Evolutionary conservation across 2,888 invertebrate species (phyloP).

Genomic region (Biston stratarius): DNA sequence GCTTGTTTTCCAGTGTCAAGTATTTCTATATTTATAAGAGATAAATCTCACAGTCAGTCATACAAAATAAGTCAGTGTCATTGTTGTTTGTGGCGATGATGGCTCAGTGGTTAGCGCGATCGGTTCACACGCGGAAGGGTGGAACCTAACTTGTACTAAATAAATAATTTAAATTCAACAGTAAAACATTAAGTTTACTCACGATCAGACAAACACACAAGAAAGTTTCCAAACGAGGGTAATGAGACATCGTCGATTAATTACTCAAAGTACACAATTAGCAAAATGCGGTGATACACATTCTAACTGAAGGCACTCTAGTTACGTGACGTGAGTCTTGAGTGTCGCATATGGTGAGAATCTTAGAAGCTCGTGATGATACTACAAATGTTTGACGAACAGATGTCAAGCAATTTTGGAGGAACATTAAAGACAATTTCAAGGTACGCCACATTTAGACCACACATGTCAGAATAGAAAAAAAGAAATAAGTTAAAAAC

Average conservation of each 20-base stretch:
- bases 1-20: no score
- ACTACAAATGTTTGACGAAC: slow-evolving; percentile 45
- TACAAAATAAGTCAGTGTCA: no score
- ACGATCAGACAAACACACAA: slow-evolving; percentile 35
- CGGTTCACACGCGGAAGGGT: no score
- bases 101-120: no score
- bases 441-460: no score
- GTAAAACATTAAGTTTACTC: slow-evolving; percentile 25
- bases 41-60: no score
- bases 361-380: slow-evolving; percentile 57
- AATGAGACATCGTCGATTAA: slow-evolving; percentile 64
- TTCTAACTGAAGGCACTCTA: slow-evolving; percentile 59
- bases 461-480: no score
- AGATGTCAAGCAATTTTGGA: slow-evolving; percentile 28
- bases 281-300: slow-evolving; percentile 65
- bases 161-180: no score
- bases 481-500: no score
- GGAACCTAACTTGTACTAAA: no score
- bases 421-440: slow-evolving; percentile 4
- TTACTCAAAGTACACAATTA: slow-evolving; percentile 72
- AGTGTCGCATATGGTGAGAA: slow-evolving; percentile 59
- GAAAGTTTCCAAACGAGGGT: slow-evolving; percentile 42
- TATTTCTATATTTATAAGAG: no score
- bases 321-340: slow-evolving; percentile 68
- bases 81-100: no score